Conservation (phyloP, 2,888 invertebrate species). For the Spodoptera exigua region DNA sequence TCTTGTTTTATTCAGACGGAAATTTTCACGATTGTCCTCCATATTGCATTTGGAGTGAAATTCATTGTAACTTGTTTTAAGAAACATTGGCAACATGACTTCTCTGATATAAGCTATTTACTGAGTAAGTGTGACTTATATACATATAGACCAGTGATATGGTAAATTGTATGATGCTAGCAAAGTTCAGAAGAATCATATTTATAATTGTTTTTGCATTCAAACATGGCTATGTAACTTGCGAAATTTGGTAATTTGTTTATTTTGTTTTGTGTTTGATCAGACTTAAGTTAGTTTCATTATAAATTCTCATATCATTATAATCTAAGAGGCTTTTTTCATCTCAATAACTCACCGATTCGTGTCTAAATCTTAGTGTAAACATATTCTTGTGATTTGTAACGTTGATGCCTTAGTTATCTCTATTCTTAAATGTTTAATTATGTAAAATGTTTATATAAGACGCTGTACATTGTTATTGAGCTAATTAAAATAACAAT, state of each 20-base stretch:
- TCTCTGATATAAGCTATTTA: too few species aligned
- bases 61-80: slow-evolving; percentile 17
- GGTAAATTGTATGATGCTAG: too few species aligned
- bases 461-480: slow-evolving; percentile 76
- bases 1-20: background rate
- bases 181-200: too few species aligned
- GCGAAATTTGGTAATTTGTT: too few species aligned
- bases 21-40: background rate
- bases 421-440: slow-evolving; percentile 68
- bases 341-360: slow-evolving; percentile 73
- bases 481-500: slow-evolving; percentile 77
- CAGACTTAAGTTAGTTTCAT: slow-evolving; percentile 2
- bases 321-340: slow-evolving; percentile 65
- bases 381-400: slow-evolving; percentile 61
- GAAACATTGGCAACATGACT: too few species aligned
- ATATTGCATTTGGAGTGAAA: slow-evolving; percentile 8
- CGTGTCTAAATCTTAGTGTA: slow-evolving; percentile 60
- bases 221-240: too few species aligned
- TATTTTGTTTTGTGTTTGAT: too few species aligned
- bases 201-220: too few species aligned
- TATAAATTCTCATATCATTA: slow-evolving; percentile 34
- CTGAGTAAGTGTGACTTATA: too few species aligned
- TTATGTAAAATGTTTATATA: slow-evolving; percentile 66
- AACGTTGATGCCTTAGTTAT: slow-evolving; percentile 57
- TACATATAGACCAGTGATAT: too few species aligned